These are phyloP conservation scores for Festucalex cinctus DNA, from an alignment of 2,113 vertebrate genomes.

Conservation along the genomic window DNA sequence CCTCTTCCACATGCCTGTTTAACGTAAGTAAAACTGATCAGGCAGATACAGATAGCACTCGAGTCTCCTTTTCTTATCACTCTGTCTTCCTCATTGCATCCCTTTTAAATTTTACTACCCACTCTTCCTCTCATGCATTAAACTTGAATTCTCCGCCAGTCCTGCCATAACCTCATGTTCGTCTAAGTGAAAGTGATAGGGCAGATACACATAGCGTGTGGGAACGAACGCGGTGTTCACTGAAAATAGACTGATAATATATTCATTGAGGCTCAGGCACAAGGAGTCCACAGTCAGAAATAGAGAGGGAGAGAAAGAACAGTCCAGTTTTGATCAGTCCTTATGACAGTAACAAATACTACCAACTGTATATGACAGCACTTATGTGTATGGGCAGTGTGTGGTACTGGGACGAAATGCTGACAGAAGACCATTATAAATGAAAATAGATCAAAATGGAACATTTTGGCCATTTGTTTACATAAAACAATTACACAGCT, in stretches of 20 bases:
- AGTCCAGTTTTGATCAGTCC: neutral
- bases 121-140: constrained; percentile 24
- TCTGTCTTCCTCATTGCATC: constrained; percentile 9
- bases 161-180: constrained; percentile 32
- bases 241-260: constrained; percentile 48
- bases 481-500: too few relatives aligned
- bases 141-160: constrained; percentile 49
- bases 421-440: too few relatives aligned
- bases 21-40: constrained; percentile 54
- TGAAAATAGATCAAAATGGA: too few relatives aligned
- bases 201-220: constrained; percentile 51
- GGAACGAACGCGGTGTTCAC: constrained; percentile 38
- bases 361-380: neutral
- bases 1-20: constrained; percentile 23
- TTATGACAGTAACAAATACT: too few relatives aligned
- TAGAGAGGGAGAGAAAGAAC: neutral
- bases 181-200: constrained; percentile 59
- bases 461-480: too few relatives aligned
- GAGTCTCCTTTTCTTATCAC: constrained; percentile 14
- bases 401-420: too few relatives aligned
- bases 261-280: constrained; percentile 43
- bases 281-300: neutral
- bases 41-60: constrained; percentile 46
- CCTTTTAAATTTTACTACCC: constrained; percentile 8
- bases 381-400: neutral